Evolutionary conservation across 2,113 vertebrate species (phyloP), one percentile per base, ranked within the genome.

Genomic region (Coryphaenoides rupestris): DNA sequence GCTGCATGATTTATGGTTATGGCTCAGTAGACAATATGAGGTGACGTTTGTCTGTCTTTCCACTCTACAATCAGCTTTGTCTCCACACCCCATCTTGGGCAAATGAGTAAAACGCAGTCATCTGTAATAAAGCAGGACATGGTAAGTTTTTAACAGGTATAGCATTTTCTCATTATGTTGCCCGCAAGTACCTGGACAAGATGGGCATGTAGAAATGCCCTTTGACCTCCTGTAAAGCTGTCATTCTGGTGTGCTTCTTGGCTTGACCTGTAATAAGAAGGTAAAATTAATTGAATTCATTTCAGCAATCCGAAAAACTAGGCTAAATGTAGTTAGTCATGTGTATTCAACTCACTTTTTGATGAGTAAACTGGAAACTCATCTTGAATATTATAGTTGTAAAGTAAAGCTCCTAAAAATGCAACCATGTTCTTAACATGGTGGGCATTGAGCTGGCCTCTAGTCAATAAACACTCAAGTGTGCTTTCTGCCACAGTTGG

Each of bases 181-280:
- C 59, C 54, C 26, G 65, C 10, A 12, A 12, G 15, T 55, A 73
- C 63, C 74, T 81, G 73, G 74, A 62, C 68, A 75, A 55, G 58
- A 58, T 71, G 66, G 75, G 70, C 70, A 73, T 73, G 69, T 68
- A 40, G 13, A 55, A 61, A 70, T 21, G 63, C 81, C 70, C 79
- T 74, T 66, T 81, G 60, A 14, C 65, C 60, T 49, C 15, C 26
- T 26, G 63, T 65, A 74, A 75, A 68, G 77, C 79, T 75, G 66
- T 49, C 9, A 4, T 65, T 72, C 80, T 81, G 83, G 75, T 67
- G 55, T 53, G 54, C 47, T 52, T 19, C 58, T 24, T 60, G 45
- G 5, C 21, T 52, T 33, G 63, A 60, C 74, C 69, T 55, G 23
- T 53, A 26, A 45, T 72, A 54, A 16, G 14, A 13, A 49, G 47